Evolutionary conservation across 2,113 vertebrate species (phyloP), one percentile per base, ranked within the genome.

Genomic region (Tychaedon coryphoeus): DNA sequence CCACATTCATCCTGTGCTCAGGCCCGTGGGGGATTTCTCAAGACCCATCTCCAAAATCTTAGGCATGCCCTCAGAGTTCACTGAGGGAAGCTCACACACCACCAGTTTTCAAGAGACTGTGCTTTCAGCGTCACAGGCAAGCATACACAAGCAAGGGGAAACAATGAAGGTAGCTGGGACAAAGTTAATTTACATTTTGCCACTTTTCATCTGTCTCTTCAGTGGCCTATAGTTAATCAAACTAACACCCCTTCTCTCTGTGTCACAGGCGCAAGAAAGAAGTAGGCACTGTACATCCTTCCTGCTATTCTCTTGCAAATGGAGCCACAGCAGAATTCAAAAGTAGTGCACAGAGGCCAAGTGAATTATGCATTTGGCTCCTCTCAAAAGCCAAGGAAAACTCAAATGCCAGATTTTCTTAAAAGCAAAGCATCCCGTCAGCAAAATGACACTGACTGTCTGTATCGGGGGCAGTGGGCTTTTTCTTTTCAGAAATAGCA

Each of bases 221-320:
- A 89, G 76, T 29, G 45, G 73, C 47, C 57, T 91, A 70, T 53
- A 92, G 86, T 95, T 93, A 96, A 94, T 97, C 90, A 93, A 95
- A 79, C 71, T 71, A 97, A 93, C 76, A 89, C 78, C 77, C 79
- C 82, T 91, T 83, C 84, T 88, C 57, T 95, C 73, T 91, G 80
- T 71, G 83, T 70, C 91, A 84, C 61, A 83, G 88, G 77, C 19
- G 0, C 67, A 74, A 95, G 89, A 95, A 94, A 96, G 80, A 92
- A 93, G 77, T 85, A 84, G 88, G 76, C 92, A 94, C 92, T 94
- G 90, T 94, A 94, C 93, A 93, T 90, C 88, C 86, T 96, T 90
- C 72, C 93, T 14, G 12, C 95, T 91, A 95, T 97, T 97, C 97
- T 97, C 80, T 96, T 97, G 96, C 95, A 97, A 97, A 97, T 96